These are phyloP conservation scores for Styela clava DNA, from an alignment of 23 tunicate species.

Conservation along the genomic window DNA sequence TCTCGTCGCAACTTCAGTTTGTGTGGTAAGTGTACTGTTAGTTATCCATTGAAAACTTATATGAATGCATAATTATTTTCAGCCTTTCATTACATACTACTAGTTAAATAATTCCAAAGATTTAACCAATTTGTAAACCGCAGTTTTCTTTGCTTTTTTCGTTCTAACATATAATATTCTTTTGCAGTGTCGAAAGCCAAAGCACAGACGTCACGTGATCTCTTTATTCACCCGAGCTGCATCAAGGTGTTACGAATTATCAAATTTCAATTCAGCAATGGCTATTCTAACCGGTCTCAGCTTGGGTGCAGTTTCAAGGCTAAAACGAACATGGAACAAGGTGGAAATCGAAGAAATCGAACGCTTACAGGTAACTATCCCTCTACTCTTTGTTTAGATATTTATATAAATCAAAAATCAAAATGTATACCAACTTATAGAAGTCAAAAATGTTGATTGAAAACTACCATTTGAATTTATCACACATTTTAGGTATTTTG, in stretches of 20 bases:
- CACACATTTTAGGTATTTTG: no score
- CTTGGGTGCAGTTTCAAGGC: slow-evolving; percentile 79
- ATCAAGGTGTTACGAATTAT: slow-evolving; percentile 67
- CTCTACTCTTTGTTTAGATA: not conserved
- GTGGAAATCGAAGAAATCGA: slow-evolving; percentile 51
- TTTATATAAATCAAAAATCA: not conserved
- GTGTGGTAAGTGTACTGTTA: slow-evolving; percentile 51
- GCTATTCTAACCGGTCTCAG: slow-evolving; percentile 87
- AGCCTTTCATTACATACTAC: no score
- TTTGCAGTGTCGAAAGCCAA: slow-evolving; percentile 81
- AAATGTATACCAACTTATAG: no score
- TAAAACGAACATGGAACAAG: slow-evolving; percentile 84
- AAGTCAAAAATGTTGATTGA: no score
- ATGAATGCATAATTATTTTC: not conserved
- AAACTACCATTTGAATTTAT: no score
- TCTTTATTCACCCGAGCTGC: slow-evolving; percentile 85
- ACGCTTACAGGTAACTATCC: slow-evolving; percentile 77
- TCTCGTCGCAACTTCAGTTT: slow-evolving; percentile 70
- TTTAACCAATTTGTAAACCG: no score
- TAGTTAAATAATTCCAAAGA: no score
- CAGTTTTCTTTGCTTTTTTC: no score
- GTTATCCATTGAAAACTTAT: not conserved
- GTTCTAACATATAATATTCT: no score
- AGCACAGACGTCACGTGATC: slow-evolving; percentile 79
- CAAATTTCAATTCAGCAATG: slow-evolving; percentile 94